phyloP scores from a whole-genome alignment of 1,140 invertebrate genomes.

The Leptinotarsa defecta region DNA sequence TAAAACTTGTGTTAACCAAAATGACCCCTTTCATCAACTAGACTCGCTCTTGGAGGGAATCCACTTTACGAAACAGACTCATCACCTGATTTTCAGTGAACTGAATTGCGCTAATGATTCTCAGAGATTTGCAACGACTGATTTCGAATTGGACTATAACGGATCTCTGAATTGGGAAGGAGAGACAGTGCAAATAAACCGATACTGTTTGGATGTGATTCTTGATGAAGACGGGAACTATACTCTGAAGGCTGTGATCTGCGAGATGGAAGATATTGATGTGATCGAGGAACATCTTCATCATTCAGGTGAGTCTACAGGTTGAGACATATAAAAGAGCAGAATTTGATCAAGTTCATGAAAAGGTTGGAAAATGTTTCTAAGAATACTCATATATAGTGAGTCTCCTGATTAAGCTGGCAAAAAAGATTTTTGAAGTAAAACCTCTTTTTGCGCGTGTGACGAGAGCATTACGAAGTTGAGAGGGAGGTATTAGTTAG shows the following conservation, averaged over 20 bases:
- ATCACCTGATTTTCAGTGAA: neutral
- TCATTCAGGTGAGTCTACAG: no score
- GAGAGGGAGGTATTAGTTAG: no score
- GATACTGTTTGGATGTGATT: neutral
- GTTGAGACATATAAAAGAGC: no score
- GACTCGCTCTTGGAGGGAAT: neutral
- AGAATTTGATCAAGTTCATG: no score
- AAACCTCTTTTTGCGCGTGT: no score
- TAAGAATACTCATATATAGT: no score
- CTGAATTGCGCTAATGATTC: neutral
- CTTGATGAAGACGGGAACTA: neutral
- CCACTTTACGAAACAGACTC: neutral
- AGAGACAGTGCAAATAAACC: neutral
- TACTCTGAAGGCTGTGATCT: neutral
- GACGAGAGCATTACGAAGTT: no score
- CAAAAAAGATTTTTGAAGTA: no score
- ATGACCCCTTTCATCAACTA: neutral
- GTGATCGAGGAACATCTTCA: no score
- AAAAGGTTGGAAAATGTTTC: no score
- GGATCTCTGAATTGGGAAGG: neutral
- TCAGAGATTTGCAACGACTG: neutral
- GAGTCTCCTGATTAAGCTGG: no score
- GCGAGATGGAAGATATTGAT: neutral
- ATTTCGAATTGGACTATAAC: neutral
- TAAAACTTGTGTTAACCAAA: neutral